Percentiles rank a stretch among this genome's conserved stretches.
Evolutionary conservation across 2,888 invertebrate species (phyloP).

Genomic region (Callinectes sapidus): DNA sequence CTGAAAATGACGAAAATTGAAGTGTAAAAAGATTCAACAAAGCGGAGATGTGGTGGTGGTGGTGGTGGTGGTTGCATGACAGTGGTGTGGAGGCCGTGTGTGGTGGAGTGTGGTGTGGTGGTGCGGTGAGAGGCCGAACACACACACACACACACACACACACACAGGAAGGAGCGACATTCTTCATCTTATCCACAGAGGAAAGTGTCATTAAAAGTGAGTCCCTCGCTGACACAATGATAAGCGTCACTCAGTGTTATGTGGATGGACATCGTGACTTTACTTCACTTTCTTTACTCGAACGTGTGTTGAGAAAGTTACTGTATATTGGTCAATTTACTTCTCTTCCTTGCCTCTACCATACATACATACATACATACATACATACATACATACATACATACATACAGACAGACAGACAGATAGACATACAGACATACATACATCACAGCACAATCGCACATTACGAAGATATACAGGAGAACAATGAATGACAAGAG

Average conservation of each 20-base stretch:
- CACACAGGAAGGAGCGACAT: not conserved
- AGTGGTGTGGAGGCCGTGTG: not conserved
- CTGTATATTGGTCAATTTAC: no score
- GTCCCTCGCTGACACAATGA: not conserved
- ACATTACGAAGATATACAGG: not conserved
- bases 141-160: not conserved
- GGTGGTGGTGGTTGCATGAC: not conserved
- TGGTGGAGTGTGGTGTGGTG: not conserved
- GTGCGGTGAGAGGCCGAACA: not conserved
- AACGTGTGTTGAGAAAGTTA: not conserved
- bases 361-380: not conserved
- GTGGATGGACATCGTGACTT: not conserved
- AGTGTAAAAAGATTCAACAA: not conserved
- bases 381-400: not conserved
- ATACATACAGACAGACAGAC: not conserved
- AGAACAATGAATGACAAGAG: not conserved
- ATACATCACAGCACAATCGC: not conserved
- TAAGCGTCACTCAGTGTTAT: not conserved
- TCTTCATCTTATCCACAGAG: not conserved
- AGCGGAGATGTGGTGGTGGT: not conserved
- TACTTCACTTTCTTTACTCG: not conserved
- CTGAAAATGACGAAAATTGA: not conserved
- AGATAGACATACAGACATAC: not conserved
- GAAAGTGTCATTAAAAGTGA: not conserved
- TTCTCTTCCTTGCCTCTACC: no score